Percentiles rank a stretch among this genome's conserved stretches.
These are phyloP conservation scores for Mongoloraphidia duomilia DNA, from an alignment of 2,888 invertebrate species.

Conservation along the genomic window DNA sequence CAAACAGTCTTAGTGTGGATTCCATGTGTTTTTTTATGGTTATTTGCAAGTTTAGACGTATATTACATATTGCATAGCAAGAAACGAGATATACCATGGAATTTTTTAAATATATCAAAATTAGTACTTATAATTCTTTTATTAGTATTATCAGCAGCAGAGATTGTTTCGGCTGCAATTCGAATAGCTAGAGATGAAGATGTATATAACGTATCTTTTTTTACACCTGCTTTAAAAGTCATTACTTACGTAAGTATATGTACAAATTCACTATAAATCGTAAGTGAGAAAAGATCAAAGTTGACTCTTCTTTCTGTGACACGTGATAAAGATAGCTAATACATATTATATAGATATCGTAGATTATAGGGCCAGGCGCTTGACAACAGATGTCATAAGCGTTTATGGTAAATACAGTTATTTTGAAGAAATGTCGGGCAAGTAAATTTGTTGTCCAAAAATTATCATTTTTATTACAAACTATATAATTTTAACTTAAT, in stretches of 20 bases:
- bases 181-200: slow-evolving; percentile 35
- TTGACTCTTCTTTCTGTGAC: background rate
- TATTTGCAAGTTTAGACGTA: slow-evolving; percentile 56
- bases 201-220: slow-evolving; percentile 56
- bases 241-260: slow-evolving; percentile 63
- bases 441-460: no score
- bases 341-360: no score
- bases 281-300: background rate
- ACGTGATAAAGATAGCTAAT: no score
- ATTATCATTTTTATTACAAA: no score
- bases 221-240: slow-evolving; percentile 63
- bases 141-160: slow-evolving; percentile 50
- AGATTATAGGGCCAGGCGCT: no score
- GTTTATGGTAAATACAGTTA: no score
- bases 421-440: no score
- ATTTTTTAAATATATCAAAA: slow-evolving; percentile 55
- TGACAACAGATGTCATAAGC: no score
- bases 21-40: slow-evolving; percentile 75
- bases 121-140: slow-evolving; percentile 46
- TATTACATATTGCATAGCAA: slow-evolving; percentile 64
- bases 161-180: slow-evolving; percentile 46
- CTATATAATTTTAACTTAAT: no score
- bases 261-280: background rate
- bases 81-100: slow-evolving; percentile 66
- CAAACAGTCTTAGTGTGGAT: slow-evolving; percentile 80